A percentile compares a stretch with the other conserved stretches of the same genome.
phyloP scores from a whole-genome alignment of 2,888 invertebrate species.

The Sarcophaga carnaria region DNA sequence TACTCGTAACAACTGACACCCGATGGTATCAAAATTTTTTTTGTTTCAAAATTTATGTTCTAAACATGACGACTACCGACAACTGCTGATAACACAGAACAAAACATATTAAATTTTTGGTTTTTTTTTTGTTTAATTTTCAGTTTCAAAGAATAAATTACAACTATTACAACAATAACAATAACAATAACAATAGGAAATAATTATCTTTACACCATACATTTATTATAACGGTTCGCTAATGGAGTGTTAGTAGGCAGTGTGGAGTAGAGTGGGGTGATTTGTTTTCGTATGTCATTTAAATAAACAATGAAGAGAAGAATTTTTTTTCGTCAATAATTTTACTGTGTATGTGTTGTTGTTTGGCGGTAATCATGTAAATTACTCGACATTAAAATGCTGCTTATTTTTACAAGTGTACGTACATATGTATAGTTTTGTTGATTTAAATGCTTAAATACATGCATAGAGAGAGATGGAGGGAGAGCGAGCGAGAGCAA shows the following conservation, averaged over 20 bases:
- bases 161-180: constrained; percentile 18
- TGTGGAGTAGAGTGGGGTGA: no score
- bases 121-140: background rate
- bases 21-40: background rate
- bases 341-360: background rate
- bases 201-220: constrained; percentile 63
- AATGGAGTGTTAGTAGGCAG: background rate
- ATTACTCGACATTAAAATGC: background rate
- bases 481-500: no score
- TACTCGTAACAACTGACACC: constrained; percentile 41
- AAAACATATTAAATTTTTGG: constrained; percentile 41
- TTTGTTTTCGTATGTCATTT: no score
- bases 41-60: constrained; percentile 40
- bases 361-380: background rate
- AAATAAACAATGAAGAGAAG: no score
- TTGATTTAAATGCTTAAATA: background rate
- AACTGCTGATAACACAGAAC: constrained; percentile 52
- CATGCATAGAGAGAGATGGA: background rate
- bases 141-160: background rate
- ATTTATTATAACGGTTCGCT: constrained; percentile 46
- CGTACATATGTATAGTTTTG: background rate
- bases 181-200: background rate
- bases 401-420: background rate
- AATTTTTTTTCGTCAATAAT: no score
- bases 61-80: constrained; percentile 11